Evolutionary conservation across 2,113 vertebrate genomes (phyloP).

Genomic region (Excalfactoria chinensis): DNA sequence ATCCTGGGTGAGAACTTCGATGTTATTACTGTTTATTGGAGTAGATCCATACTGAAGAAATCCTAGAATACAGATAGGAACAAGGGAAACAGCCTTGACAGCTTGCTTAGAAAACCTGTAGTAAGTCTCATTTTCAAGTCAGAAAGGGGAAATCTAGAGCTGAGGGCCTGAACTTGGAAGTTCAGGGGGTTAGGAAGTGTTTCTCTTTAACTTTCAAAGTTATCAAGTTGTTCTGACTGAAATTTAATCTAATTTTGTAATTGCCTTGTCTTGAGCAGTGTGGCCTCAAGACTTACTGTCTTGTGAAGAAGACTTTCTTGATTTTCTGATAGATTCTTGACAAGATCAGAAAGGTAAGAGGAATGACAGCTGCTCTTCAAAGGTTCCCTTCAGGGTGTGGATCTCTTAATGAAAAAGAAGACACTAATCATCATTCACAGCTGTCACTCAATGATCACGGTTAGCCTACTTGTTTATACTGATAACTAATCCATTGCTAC

Average conservation of each 20-base stretch:
- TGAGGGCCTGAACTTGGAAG: not conserved
- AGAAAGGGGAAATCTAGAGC: not conserved
- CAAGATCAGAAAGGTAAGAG: not conserved
- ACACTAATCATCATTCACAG: not conserved
- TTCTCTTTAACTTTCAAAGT: not conserved
- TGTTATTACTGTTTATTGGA: not conserved
- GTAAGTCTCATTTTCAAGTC: not conserved
- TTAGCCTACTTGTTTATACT: not conserved
- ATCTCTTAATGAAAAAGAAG: not conserved
- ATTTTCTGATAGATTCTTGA: not conserved
- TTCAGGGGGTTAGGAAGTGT: not conserved
- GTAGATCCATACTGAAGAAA: not conserved
- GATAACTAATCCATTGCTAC: not conserved
- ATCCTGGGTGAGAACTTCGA: not conserved
- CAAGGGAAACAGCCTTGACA: not conserved
- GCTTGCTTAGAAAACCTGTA: not conserved
- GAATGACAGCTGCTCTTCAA: not conserved
- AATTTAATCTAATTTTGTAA: not conserved
- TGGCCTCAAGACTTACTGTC: not conserved
- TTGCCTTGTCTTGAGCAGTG: not conserved
- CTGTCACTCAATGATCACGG: not conserved
- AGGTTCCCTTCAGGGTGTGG: not conserved
- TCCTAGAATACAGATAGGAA: not conserved
- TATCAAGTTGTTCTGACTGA: not conserved
- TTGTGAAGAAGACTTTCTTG: not conserved